Percentiles rank a stretch among this genome's conserved stretches.
These are phyloP conservation scores for Scaptomyza parva DNA, from an alignment of 2,888 invertebrate genomes.

Conservation along the genomic window DNA sequence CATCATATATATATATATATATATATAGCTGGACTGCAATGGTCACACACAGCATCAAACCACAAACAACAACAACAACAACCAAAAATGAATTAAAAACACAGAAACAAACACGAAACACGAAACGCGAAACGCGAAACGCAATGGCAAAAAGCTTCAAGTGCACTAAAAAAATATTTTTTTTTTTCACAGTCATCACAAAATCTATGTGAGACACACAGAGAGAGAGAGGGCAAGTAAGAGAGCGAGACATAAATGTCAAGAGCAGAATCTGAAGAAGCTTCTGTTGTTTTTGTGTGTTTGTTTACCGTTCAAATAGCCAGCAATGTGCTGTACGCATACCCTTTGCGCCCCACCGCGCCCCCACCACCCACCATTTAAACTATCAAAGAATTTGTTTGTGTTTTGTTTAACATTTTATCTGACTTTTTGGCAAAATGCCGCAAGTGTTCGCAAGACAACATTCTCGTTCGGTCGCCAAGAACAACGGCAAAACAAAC, in stretches of 20 bases:
- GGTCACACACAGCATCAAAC: constrained; percentile 35
- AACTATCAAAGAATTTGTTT: constrained; percentile 33
- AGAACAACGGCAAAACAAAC: constrained; percentile 34
- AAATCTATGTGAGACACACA: constrained; percentile 17
- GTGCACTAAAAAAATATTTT: constrained; percentile 49
- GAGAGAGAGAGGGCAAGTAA: constrained; percentile 6
- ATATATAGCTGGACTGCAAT: constrained; percentile 6
- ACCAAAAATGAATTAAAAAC: too few relatives aligned
- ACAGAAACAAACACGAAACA: constrained; percentile 24
- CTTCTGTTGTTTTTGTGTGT: too few relatives aligned
- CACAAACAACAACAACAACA: too few relatives aligned
- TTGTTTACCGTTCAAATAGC: constrained; percentile 53
- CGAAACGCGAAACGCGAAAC: constrained; percentile 45
- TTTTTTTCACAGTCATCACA: constrained; percentile 48
- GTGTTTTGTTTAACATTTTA: constrained; percentile 52
- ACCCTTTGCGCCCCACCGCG: too few relatives aligned
- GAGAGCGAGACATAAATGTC: constrained; percentile 32
- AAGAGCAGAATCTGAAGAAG: constrained; percentile 28
- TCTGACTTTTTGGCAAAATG: constrained; percentile 63
- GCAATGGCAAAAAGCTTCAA: constrained; percentile 50
- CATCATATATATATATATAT: constrained; percentile 14
- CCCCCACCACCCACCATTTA: too few relatives aligned
- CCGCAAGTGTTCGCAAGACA: constrained; percentile 50
- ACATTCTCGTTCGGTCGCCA: constrained; percentile 25
- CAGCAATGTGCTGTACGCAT: constrained; percentile 6